These are phyloP conservation scores for Galagoides demidoff DNA, from an alignment of 2,797 vertebrate species.

Conservation along the genomic window DNA sequence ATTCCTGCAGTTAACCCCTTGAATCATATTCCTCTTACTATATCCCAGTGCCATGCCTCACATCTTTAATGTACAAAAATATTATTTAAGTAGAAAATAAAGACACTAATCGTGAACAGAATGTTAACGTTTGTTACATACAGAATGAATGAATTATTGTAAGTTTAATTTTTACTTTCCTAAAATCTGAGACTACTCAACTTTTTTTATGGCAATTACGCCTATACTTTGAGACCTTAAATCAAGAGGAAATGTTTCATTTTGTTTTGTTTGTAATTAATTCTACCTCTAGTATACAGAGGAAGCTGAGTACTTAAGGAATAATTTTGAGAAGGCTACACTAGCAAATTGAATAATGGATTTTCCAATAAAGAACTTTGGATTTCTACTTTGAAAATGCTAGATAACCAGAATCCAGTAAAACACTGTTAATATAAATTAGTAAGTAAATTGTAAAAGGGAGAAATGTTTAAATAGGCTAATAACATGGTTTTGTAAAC, in stretches of 20 bases:
- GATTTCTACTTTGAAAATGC: conserved; percentile 27
- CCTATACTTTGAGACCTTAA: background rate
- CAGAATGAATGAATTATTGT: background rate
- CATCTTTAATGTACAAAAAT: background rate
- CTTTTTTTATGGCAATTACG: background rate
- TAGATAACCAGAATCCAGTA: background rate
- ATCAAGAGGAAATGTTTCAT: background rate
- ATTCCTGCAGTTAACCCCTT: background rate
- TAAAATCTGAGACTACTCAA: background rate
- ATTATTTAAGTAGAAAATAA: background rate
- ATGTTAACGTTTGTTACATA: background rate
- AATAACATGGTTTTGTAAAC: conserved; percentile 37
- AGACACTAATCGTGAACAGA: background rate
- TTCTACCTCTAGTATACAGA: background rate
- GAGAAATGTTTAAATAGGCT: background rate
- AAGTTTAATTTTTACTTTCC: background rate
- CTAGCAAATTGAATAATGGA: background rate
- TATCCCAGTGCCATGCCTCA: background rate
- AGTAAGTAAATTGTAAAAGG: conserved; percentile 9
- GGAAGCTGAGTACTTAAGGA: background rate
- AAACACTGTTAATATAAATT: background rate
- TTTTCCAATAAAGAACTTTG: background rate
- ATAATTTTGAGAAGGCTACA: background rate
- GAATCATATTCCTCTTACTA: background rate
- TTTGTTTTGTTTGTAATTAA: background rate